Percentiles rank a stretch among this genome's conserved stretches.
Evolutionary conservation across 2,888 invertebrate genomes (phyloP).

Genomic region (Pyrrhia umbra): DNA sequence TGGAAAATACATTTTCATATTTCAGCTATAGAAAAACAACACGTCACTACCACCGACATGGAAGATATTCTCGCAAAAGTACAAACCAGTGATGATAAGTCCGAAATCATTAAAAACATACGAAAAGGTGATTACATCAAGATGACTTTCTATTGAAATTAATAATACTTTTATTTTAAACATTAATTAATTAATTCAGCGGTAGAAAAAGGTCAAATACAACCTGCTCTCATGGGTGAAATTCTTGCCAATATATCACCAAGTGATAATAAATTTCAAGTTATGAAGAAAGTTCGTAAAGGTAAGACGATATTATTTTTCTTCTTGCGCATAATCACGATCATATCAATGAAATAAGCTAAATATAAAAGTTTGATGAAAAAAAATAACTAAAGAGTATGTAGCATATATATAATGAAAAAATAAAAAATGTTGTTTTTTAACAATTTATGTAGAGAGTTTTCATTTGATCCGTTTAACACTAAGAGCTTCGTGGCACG

Average conservation of each 20-base stretch:
- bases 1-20: background rate
- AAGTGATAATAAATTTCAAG: background rate
- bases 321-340: no score
- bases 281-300: background rate
- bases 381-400: no score
- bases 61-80: conserved; percentile 19
- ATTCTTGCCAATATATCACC: background rate
- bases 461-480: no score
- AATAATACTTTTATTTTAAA: background rate
- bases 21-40: conserved; percentile 5
- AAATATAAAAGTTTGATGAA: no score
- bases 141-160: background rate
- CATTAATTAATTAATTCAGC: background rate
- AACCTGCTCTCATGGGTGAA: background rate
- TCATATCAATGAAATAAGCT: no score
- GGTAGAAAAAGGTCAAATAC: background rate
- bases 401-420: no score
- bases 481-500: no score
- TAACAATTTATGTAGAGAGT: no score
- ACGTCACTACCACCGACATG: accelerated
- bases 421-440: no score
- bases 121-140: background rate
- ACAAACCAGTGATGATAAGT: conserved; percentile 22
- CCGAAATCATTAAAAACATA: background rate
- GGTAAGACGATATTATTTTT: background rate